Percentiles rank a stretch among this genome's conserved stretches.
phyloP scores from a whole-genome alignment of 2,797 vertebrate genomes.

The Pseudochromis fuscus region DNA sequence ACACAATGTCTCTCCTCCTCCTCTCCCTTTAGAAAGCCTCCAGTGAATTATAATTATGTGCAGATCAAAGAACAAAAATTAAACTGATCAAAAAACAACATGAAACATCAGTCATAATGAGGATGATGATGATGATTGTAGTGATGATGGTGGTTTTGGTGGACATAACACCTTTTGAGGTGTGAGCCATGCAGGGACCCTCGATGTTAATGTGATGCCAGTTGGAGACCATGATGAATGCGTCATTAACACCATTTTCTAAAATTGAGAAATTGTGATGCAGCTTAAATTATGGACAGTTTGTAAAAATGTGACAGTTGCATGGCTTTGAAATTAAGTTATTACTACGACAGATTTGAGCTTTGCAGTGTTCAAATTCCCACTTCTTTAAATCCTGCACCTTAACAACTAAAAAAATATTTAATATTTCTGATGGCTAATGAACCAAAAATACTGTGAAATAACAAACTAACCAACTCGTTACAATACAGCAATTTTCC shows the following conservation, averaged over 20 bases:
- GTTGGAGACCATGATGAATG: slow-evolving; percentile 85
- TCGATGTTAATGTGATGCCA: slow-evolving; percentile 75
- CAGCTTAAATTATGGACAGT: slow-evolving; percentile 9
- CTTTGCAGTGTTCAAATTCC: no score
- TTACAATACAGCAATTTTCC: no score
- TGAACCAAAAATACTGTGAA: no score
- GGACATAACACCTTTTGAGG: slow-evolving; percentile 67
- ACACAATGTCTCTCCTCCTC: not conserved
- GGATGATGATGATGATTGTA: no score
- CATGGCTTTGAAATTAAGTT: slow-evolving; percentile 13
- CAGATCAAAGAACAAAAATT: not conserved
- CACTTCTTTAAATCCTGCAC: no score
- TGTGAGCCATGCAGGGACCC: slow-evolving; percentile 74
- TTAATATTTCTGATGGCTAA: no score
- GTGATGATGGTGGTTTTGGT: slow-evolving; percentile 66
- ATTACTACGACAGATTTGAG: no score
- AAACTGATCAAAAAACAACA: slow-evolving; percentile 58
- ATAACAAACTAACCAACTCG: no score
- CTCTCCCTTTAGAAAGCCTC: no score
- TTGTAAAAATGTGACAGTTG: slow-evolving; percentile 24
- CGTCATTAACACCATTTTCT: slow-evolving; percentile 85
- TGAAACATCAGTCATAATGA: slow-evolving; percentile 82
- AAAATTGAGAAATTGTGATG: slow-evolving; percentile 17
- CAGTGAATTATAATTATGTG: no score
- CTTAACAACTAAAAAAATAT: no score